Evolutionary conservation across 2,888 invertebrate species (phyloP).

Genomic region (Tenthredo notha): DNA sequence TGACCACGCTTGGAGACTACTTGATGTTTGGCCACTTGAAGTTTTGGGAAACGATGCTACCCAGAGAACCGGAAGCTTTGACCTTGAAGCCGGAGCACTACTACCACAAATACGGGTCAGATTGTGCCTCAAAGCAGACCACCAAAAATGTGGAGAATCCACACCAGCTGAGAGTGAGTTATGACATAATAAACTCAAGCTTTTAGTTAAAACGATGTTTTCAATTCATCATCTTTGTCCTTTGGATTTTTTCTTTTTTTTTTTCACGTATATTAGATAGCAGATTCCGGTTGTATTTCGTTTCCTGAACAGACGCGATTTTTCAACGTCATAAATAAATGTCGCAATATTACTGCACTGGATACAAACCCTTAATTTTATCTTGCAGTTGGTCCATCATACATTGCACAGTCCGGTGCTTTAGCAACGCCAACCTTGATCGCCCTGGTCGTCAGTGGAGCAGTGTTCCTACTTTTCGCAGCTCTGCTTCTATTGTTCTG

Average conservation of each 20-base stretch:
- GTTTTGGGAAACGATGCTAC: constrained; percentile 86
- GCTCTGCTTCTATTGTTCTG: constrained; percentile 91
- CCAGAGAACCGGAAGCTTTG: constrained; percentile 86
- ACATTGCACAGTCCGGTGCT: constrained; percentile 88
- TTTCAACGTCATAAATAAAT: background rate
- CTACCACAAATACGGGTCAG: constrained; percentile 88
- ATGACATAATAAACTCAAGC: background rate
- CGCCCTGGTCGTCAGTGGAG: constrained; percentile 88
- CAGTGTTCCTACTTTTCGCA: constrained; percentile 89
- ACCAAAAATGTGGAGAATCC: constrained; percentile 91
- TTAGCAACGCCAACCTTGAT: constrained; percentile 89
- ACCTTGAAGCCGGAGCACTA: constrained; percentile 80
- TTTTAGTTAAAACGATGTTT: background rate
- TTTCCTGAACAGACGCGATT: background rate
- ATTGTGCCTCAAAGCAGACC: constrained; percentile 89
- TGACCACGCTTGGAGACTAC: constrained; percentile 84
- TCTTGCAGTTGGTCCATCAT: constrained; percentile 88
- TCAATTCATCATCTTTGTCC: background rate
- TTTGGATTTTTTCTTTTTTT: too few relatives aligned
- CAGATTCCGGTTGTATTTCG: background rate
- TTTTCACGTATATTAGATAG: background rate
- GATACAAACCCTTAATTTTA: constrained; percentile 51
- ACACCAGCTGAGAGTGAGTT: constrained; percentile 91
- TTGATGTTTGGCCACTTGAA: constrained; percentile 86
- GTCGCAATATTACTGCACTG: background rate